These are phyloP conservation scores for Opisthocomus hoazin DNA, from an alignment of 2,113 vertebrate species.

Conservation along the genomic window DNA sequence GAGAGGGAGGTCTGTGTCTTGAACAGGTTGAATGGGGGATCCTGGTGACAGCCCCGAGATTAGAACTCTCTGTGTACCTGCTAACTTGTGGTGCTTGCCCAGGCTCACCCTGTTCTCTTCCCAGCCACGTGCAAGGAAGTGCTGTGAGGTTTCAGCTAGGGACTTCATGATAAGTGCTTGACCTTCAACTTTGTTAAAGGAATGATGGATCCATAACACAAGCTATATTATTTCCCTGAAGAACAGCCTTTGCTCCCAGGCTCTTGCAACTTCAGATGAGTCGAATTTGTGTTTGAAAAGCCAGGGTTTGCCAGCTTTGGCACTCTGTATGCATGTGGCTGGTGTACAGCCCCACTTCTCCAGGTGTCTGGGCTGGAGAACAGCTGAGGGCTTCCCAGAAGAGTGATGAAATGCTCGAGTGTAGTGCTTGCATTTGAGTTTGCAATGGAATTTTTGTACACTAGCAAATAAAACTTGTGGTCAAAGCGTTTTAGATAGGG, in stretches of 20 bases:
- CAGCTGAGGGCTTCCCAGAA: not conserved
- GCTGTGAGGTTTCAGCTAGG: not conserved
- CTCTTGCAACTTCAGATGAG: not conserved
- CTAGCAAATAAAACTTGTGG: not conserved
- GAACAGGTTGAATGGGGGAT: not conserved
- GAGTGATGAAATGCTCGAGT: not conserved
- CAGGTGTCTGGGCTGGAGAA: not conserved
- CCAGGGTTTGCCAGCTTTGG: not conserved
- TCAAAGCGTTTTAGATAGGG: not conserved
- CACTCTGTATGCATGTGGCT: fast-evolving
- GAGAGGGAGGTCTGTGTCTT: not conserved
- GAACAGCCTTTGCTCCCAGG: not conserved
- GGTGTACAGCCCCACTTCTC: not conserved
- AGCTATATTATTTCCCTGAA: not conserved
- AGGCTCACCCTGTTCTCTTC: not conserved
- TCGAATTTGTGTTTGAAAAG: not conserved
- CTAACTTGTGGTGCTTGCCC: not conserved
- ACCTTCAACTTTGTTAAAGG: not conserved
- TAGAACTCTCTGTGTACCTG: not conserved
- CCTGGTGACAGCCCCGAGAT: not conserved
- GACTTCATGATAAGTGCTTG: not conserved
- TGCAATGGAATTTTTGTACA: not conserved
- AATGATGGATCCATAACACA: not conserved
- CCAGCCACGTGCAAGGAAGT: too few species aligned
- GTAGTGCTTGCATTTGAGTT: not conserved